A percentile compares a stretch with the other conserved stretches of the same genome.
Conservation (phyloP, 2,797 vertebrate genomes). For the Ceyx erithaca region DNA sequence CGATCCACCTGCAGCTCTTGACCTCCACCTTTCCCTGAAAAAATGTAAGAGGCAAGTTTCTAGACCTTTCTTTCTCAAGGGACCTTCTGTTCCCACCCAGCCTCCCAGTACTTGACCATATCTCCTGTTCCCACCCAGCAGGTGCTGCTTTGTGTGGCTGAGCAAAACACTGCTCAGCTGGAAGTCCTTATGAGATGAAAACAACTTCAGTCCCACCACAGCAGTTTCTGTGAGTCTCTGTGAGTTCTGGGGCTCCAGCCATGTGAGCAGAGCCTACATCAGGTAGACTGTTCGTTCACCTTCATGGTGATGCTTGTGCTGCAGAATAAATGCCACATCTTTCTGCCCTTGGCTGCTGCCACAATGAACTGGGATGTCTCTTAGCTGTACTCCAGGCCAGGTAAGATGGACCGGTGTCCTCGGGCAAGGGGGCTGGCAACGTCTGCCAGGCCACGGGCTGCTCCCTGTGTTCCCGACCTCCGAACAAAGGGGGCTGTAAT, state of each 20-base stretch:
- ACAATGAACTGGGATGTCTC: fast-evolving
- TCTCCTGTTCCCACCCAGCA: not conserved
- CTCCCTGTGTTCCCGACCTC: not conserved
- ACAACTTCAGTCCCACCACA: not conserved
- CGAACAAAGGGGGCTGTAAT: not conserved
- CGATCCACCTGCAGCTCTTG: not conserved
- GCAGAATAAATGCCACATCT: fast-evolving
- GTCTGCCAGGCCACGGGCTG: not conserved
- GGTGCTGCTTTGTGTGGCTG: not conserved
- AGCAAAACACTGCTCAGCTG: not conserved
- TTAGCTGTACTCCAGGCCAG: not conserved
- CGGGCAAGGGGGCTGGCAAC: not conserved
- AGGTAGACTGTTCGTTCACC: not conserved
- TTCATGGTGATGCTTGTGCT: not conserved
- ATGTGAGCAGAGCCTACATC: not conserved
- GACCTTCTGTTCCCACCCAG: not conserved
- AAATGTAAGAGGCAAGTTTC: not conserved
- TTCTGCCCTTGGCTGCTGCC: not conserved
- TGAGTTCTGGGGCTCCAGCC: not conserved
- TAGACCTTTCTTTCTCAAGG: not conserved
- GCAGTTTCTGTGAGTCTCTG: not conserved
- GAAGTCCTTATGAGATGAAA: not conserved
- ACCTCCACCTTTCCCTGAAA: not conserved
- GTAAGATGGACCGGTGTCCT: not conserved
- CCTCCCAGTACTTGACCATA: not conserved